These are phyloP conservation scores for Brenthis ino DNA, from an alignment of 2,888 invertebrate genomes.

Conservation along the genomic window DNA sequence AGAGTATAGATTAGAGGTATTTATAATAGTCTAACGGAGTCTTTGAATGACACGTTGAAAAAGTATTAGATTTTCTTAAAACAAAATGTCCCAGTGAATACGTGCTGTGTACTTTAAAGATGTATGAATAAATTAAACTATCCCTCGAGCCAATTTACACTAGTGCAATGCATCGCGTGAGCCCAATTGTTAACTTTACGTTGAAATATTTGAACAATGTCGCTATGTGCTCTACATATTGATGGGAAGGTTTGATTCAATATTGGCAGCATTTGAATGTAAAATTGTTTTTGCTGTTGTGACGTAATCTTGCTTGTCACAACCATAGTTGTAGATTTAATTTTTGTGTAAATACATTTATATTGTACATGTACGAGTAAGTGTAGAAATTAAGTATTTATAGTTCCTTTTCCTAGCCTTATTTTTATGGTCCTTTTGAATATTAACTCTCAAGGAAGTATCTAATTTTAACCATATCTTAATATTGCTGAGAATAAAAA, in stretches of 20 bases:
- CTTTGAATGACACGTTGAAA: not conserved
- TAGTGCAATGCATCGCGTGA: conserved; percentile 18
- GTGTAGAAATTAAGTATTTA: no score
- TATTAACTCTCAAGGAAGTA: no score
- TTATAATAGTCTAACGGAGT: no score
- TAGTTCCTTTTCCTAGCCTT: no score
- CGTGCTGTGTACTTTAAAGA: conserved; percentile 6
- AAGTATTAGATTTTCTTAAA: not conserved
- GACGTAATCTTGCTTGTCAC: no score
- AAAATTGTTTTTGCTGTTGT: not conserved
- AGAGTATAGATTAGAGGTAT: no score
- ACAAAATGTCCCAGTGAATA: not conserved
- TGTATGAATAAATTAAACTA: conserved; percentile 13
- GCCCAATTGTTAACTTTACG: conserved; percentile 9
- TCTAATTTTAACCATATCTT: no score
- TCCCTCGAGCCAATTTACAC: conserved; percentile 8
- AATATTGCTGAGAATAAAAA: no score
- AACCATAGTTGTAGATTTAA: no score
- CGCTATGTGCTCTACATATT: conserved; percentile 7
- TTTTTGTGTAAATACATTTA: no score
- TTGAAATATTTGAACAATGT: conserved; percentile 14
- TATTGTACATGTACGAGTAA: no score
- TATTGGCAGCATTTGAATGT: not conserved
- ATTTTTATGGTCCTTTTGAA: no score
- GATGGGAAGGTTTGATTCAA: not conserved